Evolutionary conservation across 35 echinoderm and acorn worm species (phyloP).

Genomic region (Chiridota heheva): DNA sequence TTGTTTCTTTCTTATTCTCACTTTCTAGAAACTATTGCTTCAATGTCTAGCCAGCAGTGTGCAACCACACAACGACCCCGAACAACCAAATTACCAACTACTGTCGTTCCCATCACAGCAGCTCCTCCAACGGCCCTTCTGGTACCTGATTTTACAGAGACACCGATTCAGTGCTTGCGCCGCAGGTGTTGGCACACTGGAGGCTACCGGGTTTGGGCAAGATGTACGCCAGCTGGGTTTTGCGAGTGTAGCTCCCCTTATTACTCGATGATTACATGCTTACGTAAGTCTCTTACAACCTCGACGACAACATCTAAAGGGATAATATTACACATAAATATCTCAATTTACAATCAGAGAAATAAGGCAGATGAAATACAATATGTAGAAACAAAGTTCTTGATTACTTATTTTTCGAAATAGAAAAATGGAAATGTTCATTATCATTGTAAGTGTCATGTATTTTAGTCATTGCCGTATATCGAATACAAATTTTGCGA

Average conservation of each 20-base stretch:
- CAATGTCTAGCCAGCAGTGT: too few relatives aligned
- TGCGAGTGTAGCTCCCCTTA: constrained; percentile 71
- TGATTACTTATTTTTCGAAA: too few relatives aligned
- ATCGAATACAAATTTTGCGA: too few relatives aligned
- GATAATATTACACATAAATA: too few relatives aligned
- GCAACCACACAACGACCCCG: constrained; percentile 1
- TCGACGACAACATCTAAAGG: neutral
- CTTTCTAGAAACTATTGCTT: too few relatives aligned
- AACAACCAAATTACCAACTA: neutral
- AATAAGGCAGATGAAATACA: too few relatives aligned
- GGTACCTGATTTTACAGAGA: constrained; percentile 12
- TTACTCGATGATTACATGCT: constrained; percentile 58
- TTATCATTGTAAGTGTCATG: too few relatives aligned
- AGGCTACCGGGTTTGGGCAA: constrained; percentile 50
- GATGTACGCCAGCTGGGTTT: constrained; percentile 55
- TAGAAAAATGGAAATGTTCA: too few relatives aligned
- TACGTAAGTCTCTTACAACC: constrained; percentile 58
- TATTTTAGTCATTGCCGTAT: too few relatives aligned
- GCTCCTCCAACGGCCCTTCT: constrained; percentile 33
- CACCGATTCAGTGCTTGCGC: constrained; percentile 40
- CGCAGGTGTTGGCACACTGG: constrained; percentile 64
- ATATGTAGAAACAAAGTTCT: too few relatives aligned
- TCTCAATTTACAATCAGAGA: too few relatives aligned
- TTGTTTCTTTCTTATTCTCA: too few relatives aligned
- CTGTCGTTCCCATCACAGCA: neutral